Evolutionary conservation across 2,888 invertebrate genomes (phyloP).

Genomic region (Machimus rusticus): DNA sequence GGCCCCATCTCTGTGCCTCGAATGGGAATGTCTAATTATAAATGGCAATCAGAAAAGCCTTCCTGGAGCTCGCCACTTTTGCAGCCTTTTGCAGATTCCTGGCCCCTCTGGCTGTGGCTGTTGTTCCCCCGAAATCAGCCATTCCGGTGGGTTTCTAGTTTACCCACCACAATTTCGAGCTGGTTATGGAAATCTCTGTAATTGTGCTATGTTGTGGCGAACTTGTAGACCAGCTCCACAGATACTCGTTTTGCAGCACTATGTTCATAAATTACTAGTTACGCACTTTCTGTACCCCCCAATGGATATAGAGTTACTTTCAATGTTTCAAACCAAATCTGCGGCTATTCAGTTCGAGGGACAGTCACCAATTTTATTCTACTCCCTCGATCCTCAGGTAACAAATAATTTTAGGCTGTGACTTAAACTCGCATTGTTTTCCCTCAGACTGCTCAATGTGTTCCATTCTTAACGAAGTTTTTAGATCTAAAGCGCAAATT

Average conservation of each 20-base stretch:
- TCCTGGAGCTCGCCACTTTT: not conserved
- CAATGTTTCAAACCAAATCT: not conserved
- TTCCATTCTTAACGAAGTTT: not conserved
- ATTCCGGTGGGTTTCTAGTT: not conserved
- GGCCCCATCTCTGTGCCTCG: constrained; percentile 14
- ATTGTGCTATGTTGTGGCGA: not conserved
- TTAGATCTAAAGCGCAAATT: too few relatives aligned
- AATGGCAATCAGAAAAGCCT: not conserved
- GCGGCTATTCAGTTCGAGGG: not conserved
- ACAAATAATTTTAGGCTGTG: not conserved
- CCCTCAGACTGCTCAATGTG: not conserved
- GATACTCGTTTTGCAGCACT: not conserved
- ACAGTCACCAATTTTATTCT: not conserved
- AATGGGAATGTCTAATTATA: constrained; percentile 44
- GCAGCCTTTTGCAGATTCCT: not conserved
- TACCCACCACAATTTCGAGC: not conserved
- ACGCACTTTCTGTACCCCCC: not conserved
- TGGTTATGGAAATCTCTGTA: not conserved
- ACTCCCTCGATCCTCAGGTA: not conserved
- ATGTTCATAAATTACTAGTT: not conserved
- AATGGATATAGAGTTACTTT: not conserved
- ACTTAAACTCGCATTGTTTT: not conserved
- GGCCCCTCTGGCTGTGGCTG: not conserved
- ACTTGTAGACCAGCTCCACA: not conserved
- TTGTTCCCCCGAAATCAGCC: not conserved